Conservation (phyloP, 2,113 vertebrate species). For the Macquaria ambigua region DNA sequence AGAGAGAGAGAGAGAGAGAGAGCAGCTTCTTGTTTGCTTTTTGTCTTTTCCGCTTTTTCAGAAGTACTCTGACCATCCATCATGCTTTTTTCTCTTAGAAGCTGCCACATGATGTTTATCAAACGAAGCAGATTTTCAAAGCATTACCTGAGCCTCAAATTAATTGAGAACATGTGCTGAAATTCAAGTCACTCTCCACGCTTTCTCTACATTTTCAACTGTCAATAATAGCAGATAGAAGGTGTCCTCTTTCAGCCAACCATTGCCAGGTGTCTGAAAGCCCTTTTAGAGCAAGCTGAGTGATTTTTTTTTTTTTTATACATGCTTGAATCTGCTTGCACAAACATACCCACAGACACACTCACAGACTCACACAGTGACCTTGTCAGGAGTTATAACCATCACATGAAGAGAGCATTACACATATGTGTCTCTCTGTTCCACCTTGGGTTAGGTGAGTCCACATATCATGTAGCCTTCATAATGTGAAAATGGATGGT, state of each 20-base stretch:
- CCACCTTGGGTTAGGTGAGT: constrained; percentile 26
- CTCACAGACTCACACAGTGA: constrained; percentile 46
- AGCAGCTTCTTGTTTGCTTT: constrained; percentile 45
- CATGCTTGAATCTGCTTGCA: constrained; percentile 27
- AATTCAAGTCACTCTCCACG: constrained; percentile 43
- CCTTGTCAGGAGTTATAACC: constrained; percentile 72
- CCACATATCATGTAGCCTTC: constrained; percentile 37
- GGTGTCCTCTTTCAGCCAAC: constrained; percentile 67
- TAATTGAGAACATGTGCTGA: constrained; percentile 68
- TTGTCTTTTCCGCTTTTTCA: constrained; percentile 40
- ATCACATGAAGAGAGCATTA: constrained; percentile 51
- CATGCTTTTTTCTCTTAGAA: constrained; percentile 45
- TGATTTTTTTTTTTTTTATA: constrained; percentile 22
- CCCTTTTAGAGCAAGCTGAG: constrained; percentile 54
- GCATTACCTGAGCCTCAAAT: constrained; percentile 61
- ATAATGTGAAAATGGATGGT: constrained; percentile 30
- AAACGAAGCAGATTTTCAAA: constrained; percentile 67
- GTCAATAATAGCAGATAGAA: constrained; percentile 58
- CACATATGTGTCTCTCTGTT: constrained; percentile 47
- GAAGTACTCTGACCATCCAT: constrained; percentile 53
- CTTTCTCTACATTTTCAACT: constrained; percentile 42
- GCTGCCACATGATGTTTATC: constrained; percentile 69
- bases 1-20: neutral
- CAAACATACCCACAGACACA: constrained; percentile 30
- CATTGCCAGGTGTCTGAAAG: constrained; percentile 73